Percentiles rank a stretch among this genome's conserved stretches.
Conservation (phyloP, 1,140 invertebrate species). For the Nephotettix cincticeps region DNA sequence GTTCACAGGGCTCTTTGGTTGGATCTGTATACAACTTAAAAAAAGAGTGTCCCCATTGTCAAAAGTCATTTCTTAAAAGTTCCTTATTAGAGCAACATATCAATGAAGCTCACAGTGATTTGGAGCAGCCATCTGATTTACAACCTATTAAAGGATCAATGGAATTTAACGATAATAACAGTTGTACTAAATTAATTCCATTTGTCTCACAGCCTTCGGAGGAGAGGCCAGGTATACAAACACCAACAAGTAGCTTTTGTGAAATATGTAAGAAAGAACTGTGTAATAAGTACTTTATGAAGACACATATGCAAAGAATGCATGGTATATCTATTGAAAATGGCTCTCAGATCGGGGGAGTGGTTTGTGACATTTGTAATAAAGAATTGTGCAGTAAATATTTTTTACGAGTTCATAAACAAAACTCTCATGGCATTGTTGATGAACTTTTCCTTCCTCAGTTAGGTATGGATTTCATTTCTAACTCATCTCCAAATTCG, state of each 20-base stretch:
- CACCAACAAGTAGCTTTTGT: constrained; percentile 86
- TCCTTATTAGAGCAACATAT: constrained; percentile 61
- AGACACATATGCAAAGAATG: constrained; percentile 99
- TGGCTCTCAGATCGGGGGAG: constrained; percentile 85
- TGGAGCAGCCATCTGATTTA: background rate
- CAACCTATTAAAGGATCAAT: background rate
- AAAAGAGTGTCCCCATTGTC: constrained; percentile 49
- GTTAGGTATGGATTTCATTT: constrained; percentile 31
- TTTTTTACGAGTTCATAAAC: constrained; percentile 94
- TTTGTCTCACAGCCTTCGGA: background rate
- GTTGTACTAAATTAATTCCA: constrained; percentile 2
- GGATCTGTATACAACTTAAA: background rate
- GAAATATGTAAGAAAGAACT: constrained; percentile 99
- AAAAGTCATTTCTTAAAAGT: constrained; percentile 60
- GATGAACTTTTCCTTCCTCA: constrained; percentile 55
- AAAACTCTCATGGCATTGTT: constrained; percentile 94
- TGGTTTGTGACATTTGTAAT: constrained; percentile 95
- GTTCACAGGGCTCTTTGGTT: constrained; percentile 22
- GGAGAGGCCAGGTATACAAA: constrained; percentile 35
- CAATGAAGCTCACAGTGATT: constrained; percentile 48
- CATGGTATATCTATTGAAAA: constrained; percentile 96
- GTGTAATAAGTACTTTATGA: constrained; percentile 99
- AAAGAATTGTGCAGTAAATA: constrained; percentile 98
- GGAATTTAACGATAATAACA: constrained; percentile 12
- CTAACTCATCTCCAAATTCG: constrained; percentile 21